A percentile compares a stretch with the other conserved stretches of the same genome.
phyloP scores from a whole-genome alignment of 2,888 invertebrate species.

The Heterodera filipjevi region DNA sequence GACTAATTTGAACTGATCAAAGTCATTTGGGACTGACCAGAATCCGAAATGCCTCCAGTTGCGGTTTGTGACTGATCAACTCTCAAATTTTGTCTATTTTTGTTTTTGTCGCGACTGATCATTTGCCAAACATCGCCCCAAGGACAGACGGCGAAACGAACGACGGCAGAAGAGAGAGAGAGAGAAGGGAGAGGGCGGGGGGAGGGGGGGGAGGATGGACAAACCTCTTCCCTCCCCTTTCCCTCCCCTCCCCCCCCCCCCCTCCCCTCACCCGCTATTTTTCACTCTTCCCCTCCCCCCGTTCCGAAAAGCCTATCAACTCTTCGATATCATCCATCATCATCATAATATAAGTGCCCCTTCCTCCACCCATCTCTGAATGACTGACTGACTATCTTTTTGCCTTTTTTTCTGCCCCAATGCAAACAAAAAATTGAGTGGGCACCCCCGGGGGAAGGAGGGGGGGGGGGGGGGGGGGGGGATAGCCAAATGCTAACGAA shows the following conservation, averaged over 20 bases:
- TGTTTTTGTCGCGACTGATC: neutral
- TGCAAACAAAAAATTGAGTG: conserved; percentile 6
- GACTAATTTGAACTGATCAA: too few species aligned
- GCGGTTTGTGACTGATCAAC: neutral
- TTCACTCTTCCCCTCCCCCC: neutral
- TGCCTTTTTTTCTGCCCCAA: conserved; percentile 7
- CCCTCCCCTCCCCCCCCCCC: neutral
- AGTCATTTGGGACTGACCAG: too few species aligned
- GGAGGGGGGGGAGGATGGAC: too few species aligned
- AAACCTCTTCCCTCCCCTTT: neutral
- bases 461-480: neutral
- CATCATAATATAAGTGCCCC: neutral
- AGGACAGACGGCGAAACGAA: neutral
- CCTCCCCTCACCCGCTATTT: neutral
- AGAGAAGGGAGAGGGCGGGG: neutral
- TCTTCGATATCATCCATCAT: neutral
- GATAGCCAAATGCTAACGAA: neutral
- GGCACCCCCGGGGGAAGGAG: neutral
- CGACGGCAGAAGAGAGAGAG: neutral
- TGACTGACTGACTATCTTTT: neutral
- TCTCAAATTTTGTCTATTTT: neutral
- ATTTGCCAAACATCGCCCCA: neutral
- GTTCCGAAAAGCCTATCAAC: neutral
- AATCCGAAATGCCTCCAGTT: too few species aligned
- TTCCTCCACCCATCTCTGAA: neutral